Evolutionary conservation across 2,888 invertebrate species (phyloP).

Genomic region (Resseliella maxima): DNA sequence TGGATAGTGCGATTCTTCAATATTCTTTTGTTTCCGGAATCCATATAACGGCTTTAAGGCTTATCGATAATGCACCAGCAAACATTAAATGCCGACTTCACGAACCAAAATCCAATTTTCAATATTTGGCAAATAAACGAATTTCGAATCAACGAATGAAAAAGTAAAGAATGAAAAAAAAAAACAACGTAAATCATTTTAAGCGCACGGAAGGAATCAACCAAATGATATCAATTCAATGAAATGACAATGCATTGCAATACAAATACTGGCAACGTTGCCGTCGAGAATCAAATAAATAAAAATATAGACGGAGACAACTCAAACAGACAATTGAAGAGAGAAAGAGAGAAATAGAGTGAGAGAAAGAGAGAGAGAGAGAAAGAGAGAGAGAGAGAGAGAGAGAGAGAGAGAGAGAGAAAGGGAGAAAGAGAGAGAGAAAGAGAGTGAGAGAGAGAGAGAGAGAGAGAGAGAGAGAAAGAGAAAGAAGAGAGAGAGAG

Average conservation of each 20-base stretch:
- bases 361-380: too few relatives aligned
- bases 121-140: background rate
- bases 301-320: too few relatives aligned
- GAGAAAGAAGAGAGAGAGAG: background rate
- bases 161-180: background rate
- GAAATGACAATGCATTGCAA: background rate
- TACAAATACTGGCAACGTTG: background rate
- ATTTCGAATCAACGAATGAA: background rate
- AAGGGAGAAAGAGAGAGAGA: background rate
- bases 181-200: background rate
- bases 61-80: slow-evolving; percentile 14
- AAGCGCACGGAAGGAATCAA: background rate
- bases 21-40: slow-evolving; percentile 34
- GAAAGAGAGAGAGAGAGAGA: too few relatives aligned
- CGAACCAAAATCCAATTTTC: slow-evolving; percentile 25
- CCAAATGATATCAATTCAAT: background rate
- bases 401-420: background rate
- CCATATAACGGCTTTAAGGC: background rate
- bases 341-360: too few relatives aligned
- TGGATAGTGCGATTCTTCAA: background rate
- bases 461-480: background rate
- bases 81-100: slow-evolving; percentile 3
- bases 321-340: too few relatives aligned
- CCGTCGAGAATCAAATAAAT: background rate
- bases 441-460: background rate